Evolutionary conservation across 2,797 vertebrate species (phyloP).

Genomic region (Agapornis canus): DNA sequence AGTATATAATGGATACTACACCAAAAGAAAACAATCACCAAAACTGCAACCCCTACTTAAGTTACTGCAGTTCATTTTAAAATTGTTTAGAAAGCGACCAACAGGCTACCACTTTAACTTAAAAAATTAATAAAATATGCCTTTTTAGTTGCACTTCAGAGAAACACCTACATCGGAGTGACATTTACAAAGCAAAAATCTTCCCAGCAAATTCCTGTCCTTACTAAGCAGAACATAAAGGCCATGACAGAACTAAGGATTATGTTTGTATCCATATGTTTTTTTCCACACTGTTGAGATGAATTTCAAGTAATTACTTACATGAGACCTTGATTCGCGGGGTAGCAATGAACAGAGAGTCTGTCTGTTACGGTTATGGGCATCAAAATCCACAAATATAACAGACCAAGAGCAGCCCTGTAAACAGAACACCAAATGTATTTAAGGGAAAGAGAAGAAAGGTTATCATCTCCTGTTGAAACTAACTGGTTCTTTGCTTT

Average conservation of each 20-base stretch:
- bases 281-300: not conserved
- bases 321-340: slow-evolving; percentile 94
- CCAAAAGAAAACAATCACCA: not conserved
- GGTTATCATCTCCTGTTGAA: not conserved
- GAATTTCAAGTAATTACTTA: slow-evolving; percentile 76
- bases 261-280: not conserved
- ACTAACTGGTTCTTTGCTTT: not conserved
- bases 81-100: not conserved
- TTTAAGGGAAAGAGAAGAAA: not conserved
- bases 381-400: slow-evolving; percentile 98
- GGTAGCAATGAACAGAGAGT: slow-evolving; percentile 93
- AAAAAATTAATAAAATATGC: not conserved
- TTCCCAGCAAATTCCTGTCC: not conserved
- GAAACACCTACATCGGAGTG: not conserved
- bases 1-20: not conserved
- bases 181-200: not conserved
- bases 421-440: not conserved
- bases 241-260: not conserved
- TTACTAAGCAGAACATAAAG: not conserved
- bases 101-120: not conserved
- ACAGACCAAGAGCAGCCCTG: slow-evolving; percentile 97
- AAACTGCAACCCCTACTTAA: not conserved
- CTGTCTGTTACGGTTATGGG: slow-evolving; percentile 96
- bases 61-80: not conserved
- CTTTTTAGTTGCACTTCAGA: not conserved